Conservation (phyloP, 2,888 invertebrate species). For the Drosophila anomelani region DNA sequence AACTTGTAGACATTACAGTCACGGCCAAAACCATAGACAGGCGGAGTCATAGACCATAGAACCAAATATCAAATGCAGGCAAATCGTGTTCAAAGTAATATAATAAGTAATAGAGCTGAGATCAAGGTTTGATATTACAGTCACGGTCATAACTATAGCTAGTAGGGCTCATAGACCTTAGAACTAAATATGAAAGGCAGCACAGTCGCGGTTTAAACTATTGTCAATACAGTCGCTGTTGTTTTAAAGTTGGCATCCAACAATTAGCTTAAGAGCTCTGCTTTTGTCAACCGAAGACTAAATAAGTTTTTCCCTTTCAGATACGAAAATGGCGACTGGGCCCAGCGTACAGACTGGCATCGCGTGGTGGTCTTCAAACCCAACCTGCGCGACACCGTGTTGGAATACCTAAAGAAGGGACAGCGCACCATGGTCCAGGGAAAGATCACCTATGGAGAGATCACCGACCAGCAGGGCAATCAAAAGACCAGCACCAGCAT, state of each 20-base stretch:
- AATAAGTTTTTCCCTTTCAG: slow-evolving; percentile 41
- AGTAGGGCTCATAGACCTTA: no score
- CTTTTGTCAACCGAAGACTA: no score
- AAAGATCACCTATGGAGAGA: slow-evolving; percentile 93
- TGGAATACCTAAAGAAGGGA: slow-evolving; percentile 93
- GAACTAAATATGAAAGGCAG: no score
- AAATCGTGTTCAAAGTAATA: not conserved
- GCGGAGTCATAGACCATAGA: not conserved
- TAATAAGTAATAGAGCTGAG: no score
- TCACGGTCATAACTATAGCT: no score
- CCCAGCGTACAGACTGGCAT: slow-evolving; percentile 97
- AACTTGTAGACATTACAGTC: not conserved
- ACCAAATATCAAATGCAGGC: no score
- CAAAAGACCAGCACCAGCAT: slow-evolving; percentile 90
- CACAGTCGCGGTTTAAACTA: no score
- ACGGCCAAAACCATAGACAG: not conserved
- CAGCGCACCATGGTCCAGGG: slow-evolving; percentile 93
- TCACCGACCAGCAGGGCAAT: slow-evolving; percentile 91
- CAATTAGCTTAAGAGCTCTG: not conserved
- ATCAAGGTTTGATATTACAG: no score
- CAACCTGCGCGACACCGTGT: slow-evolving; percentile 91
- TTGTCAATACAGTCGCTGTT: no score
- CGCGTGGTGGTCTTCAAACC: slow-evolving; percentile 94
- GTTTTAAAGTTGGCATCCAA: not conserved
- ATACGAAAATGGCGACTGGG: slow-evolving; percentile 91